A percentile compares a stretch with the other conserved stretches of the same genome.
Conservation (phyloP, 1,140 invertebrate species). For the Drosophila mojavensis region DNA sequence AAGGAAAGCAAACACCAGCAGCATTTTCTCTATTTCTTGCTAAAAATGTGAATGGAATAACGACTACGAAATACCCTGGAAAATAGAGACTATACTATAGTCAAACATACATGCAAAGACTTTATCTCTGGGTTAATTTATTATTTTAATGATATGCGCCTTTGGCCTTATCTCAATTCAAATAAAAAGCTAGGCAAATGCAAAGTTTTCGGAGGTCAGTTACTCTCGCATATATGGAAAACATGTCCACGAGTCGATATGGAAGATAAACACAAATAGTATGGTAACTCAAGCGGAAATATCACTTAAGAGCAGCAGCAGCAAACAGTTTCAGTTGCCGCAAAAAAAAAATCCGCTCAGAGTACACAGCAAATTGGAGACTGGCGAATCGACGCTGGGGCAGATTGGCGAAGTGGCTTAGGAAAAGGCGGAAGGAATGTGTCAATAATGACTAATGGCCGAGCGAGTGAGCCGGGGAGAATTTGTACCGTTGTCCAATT, state of each 20-base stretch:
- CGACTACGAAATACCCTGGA: not conserved
- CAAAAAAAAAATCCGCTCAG: not conserved
- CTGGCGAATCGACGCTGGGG: not conserved
- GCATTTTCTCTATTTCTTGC: conserved; percentile 6
- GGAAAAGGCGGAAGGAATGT: conserved; percentile 76
- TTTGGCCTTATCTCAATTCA: too few relatives aligned
- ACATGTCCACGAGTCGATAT: conserved; percentile 5
- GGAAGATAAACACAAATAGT: conserved; percentile 52
- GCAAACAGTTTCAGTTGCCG: conserved; percentile 36
- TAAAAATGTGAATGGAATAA: not conserved
- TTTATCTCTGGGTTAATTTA: too few relatives aligned
- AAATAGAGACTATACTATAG: not conserved
- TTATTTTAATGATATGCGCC: too few relatives aligned
- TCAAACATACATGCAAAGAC: not conserved
- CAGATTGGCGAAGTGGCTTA: conserved; percentile 22
- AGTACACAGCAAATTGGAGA: not conserved
- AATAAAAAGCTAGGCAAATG: too few relatives aligned
- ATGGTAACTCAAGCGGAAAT: conserved; percentile 68
- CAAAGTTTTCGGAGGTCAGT: not conserved
- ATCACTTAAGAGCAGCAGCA: conserved; percentile 53
- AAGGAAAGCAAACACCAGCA: conserved; percentile 28
- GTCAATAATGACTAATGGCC: conserved; percentile 82
- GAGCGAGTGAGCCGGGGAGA: conserved; percentile 23
- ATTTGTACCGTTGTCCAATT: conserved; percentile 16
- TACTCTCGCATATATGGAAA: conserved; percentile 4